Conservation (phyloP, 2,888 invertebrate species). For the Malthinus flaveolus region DNA sequence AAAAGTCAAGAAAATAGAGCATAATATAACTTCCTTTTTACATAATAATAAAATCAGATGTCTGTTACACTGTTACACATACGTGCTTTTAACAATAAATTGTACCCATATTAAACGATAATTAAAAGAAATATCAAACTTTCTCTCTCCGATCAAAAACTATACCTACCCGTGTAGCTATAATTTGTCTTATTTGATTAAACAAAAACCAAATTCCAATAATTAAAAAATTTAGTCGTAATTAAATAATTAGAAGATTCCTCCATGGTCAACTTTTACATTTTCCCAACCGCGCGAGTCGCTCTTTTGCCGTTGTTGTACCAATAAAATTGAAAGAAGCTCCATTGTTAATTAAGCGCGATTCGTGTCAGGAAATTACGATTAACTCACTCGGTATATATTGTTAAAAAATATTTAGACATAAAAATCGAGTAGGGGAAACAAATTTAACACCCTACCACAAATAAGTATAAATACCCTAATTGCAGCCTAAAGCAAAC, state of each 20-base stretch:
- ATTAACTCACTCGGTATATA: no score
- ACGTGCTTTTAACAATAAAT: constrained; percentile 7
- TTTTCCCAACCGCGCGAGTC: not conserved
- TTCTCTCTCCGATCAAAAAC: no score
- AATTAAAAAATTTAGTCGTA: no score
- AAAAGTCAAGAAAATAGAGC: constrained; percentile 24
- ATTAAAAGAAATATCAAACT: no score
- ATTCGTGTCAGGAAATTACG: no score
- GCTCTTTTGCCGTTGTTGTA: no score
- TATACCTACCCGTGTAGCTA: no score
- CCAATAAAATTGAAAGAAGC: no score
- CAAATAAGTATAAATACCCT: constrained; percentile 7
- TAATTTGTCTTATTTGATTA: no score
- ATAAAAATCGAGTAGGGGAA: not conserved
- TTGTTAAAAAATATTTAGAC: no score
- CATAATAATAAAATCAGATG: constrained; percentile 16
- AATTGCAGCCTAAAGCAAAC: constrained; percentile 9
- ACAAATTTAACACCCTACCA: constrained; percentile 3
- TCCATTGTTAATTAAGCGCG: no score
- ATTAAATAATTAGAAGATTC: not conserved
- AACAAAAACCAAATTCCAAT: no score
- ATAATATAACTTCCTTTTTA: constrained; percentile 20
- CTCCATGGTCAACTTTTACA: constrained; percentile 10
- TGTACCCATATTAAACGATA: not conserved
- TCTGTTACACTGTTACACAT: constrained; percentile 6